Conservation (phyloP, 2,113 vertebrate genomes). For the Oplegnathus fasciatus region DNA sequence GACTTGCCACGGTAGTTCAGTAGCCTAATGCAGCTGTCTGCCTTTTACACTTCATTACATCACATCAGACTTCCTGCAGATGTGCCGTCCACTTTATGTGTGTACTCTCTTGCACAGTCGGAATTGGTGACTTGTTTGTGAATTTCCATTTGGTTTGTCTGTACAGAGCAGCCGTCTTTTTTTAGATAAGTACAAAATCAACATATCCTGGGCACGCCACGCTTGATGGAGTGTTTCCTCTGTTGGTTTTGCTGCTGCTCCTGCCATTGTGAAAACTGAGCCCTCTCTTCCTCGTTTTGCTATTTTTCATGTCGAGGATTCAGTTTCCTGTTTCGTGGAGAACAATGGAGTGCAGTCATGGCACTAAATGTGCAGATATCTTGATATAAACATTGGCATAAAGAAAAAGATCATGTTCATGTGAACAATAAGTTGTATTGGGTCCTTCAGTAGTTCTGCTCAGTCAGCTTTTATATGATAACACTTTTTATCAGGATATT, state of each 20-base stretch:
- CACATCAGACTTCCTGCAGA: slow-evolving; percentile 21
- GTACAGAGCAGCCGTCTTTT: slow-evolving; percentile 14
- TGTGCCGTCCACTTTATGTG: neutral
- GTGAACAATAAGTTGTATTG: neutral
- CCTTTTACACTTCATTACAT: neutral
- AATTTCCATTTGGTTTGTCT: slow-evolving; percentile 25
- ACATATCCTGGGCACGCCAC: slow-evolving; percentile 63
- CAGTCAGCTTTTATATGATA: neutral
- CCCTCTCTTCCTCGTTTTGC: slow-evolving; percentile 69
- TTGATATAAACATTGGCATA: slow-evolving; percentile 54
- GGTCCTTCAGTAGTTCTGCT: neutral
- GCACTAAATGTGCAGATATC: slow-evolving; percentile 40
- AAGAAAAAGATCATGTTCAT: slow-evolving; percentile 12
- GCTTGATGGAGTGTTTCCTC: slow-evolving; percentile 75
- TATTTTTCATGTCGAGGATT: slow-evolving; percentile 71
- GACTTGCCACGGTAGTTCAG: neutral
- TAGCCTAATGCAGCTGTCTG: neutral
- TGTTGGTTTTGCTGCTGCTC: slow-evolving; percentile 55
- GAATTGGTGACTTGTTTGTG: slow-evolving; percentile 30
- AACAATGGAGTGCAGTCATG: slow-evolving; percentile 72
- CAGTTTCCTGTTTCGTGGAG: slow-evolving; percentile 77
- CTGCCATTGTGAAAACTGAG: slow-evolving; percentile 68
- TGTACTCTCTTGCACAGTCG: slow-evolving; percentile 1
- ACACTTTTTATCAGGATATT: neutral
- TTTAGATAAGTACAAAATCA: slow-evolving; percentile 53